A percentile compares a stretch with the other conserved stretches of the same genome.
Evolutionary conservation across 2,113 vertebrate species (phyloP).

Genomic region (Suricata suricatta): DNA sequence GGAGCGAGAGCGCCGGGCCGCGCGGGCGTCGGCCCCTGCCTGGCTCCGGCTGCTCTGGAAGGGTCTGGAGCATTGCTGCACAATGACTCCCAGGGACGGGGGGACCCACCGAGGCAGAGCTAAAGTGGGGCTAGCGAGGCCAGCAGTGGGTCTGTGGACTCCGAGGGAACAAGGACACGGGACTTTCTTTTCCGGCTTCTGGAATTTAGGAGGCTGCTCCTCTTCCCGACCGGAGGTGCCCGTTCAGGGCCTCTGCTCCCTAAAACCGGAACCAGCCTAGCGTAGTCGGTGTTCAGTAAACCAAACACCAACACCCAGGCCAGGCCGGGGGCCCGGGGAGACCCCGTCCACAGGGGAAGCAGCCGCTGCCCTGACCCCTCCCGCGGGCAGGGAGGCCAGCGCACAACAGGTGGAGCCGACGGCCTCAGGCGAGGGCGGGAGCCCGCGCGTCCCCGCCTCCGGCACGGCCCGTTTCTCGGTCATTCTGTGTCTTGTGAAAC

Average conservation of each 20-base stretch:
- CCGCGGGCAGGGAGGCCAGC: neutral
- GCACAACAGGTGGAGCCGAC: neutral
- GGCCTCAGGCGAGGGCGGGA: neutral
- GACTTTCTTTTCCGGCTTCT: neutral
- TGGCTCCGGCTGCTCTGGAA: neutral
- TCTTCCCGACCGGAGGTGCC: no score
- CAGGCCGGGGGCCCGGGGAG: neutral
- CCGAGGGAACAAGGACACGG: no score
- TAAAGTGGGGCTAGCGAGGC: neutral
- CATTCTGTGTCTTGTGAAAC: neutral
- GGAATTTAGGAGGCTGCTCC: neutral
- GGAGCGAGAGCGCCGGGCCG: neutral
- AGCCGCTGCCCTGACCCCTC: neutral
- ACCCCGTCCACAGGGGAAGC: no score
- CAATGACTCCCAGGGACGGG: neutral
- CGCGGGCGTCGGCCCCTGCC: rapidly evolving
- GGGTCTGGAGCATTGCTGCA: neutral
- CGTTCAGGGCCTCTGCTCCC: no score
- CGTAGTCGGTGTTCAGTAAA: neutral
- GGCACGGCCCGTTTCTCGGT: neutral
- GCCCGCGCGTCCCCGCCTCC: neutral
- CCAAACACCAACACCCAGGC: neutral
- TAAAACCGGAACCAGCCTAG: rapidly evolving
- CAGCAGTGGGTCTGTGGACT: neutral
- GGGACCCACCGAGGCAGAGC: neutral